phyloP scores from a whole-genome alignment of 1,140 invertebrate species.

The Orchesella cincta region DNA sequence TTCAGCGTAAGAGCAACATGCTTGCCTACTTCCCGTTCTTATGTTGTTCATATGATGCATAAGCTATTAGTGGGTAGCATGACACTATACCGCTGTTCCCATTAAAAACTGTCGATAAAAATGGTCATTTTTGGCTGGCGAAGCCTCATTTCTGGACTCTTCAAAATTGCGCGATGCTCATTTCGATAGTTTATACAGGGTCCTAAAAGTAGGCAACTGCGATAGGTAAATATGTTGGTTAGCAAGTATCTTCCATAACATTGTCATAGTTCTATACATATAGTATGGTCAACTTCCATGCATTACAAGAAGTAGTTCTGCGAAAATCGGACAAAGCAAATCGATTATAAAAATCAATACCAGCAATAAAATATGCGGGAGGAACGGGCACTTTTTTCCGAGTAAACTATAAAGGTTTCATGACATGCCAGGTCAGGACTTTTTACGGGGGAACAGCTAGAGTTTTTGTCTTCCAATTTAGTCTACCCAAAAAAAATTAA shows the following conservation, averaged over 20 bases:
- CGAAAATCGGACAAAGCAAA: neutral
- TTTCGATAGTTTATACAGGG: neutral
- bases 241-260: neutral
- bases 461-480: too few relatives aligned
- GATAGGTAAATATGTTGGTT: neutral
- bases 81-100: neutral
- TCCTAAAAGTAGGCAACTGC: neutral
- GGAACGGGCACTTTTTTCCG: slow-evolving; percentile 1
- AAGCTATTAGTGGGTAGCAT: neutral
- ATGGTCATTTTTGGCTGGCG: slow-evolving; percentile 1
- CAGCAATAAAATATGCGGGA: slow-evolving; percentile 24
- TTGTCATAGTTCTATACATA: neutral
- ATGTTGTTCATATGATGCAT: neutral
- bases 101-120: neutral
- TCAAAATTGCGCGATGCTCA: slow-evolving; percentile 6
- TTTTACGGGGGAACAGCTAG: too few relatives aligned
- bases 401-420: neutral
- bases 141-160: neutral
- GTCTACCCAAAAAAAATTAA: neutral
- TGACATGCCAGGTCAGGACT: slow-evolving; percentile 12
- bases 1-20: too few relatives aligned
- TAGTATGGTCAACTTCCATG: too few relatives aligned
- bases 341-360: slow-evolving; percentile 29
- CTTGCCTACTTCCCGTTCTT: neutral
- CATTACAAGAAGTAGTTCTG: neutral